Base-by-base conservation (phyloP, 2,113 vertebrate species). In the Phainopepla nitens region DNA sequence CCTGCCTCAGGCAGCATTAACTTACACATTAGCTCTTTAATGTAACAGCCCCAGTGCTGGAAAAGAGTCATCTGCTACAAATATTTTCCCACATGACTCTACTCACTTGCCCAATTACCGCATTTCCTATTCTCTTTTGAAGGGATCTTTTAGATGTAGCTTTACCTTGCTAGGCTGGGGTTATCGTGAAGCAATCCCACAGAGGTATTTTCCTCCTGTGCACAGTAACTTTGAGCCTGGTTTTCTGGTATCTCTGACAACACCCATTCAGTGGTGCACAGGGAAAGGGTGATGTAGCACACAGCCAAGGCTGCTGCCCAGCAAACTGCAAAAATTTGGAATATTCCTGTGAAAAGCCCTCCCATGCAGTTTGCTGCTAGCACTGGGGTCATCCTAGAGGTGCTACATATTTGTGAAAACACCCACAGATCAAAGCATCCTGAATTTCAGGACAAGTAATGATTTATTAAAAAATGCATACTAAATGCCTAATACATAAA, bases 1-100 rank as follows among this genome's bases (percentile, higher is more conserved):
- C 76, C 88, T 96, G 94, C 96, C 96, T 96, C 81, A 93, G 92
- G 94, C 94, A 95, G 88, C 96, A 89, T 73, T 91, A 94, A 77
- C 53, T 96, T 89, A 77, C 75, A 83, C 93, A 75, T 94, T 90
- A 93, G 84, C 79, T 93, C 78, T 93, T 95, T 93, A 93, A 87
- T 58, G 79, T 68, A 92, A 94, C 44, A 85, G 77, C 50, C 4
- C 0, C 61, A 41, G 62, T 31, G 24, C 95, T 92, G 73, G 86
- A 80, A 70, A 50, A 75, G 65, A 89, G 21, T 93, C 49, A 87
- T 41, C 69, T 71, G 35, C 25, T 93, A 80, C 72, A 91, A 94
- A 89, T 94, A 95, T 89, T 96, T 94, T 96, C 92, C 85, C 91
- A 69, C 45, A 66, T 58, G 81, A 77, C 62, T 94, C 65, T 29